Conservation (phyloP, 2,888 invertebrate genomes). For the Agriopis marginaria region DNA sequence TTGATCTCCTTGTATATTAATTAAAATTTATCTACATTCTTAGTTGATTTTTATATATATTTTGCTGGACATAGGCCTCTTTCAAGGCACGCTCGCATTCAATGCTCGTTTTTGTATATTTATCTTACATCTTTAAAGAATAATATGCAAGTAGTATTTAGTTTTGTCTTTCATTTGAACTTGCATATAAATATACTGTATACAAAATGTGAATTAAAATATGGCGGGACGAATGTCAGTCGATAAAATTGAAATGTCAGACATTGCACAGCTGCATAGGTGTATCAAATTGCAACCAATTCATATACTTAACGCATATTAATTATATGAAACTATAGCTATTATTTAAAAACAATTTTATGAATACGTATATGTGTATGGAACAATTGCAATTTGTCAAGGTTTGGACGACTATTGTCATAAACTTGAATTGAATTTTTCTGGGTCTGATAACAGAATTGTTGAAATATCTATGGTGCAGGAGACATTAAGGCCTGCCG, state of each 20-base stretch:
- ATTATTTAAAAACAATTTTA: too few relatives aligned
- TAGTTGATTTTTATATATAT: too few relatives aligned
- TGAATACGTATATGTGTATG: too few relatives aligned
- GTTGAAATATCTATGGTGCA: slow-evolving; percentile 6
- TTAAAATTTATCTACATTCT: neutral
- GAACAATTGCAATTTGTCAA: neutral
- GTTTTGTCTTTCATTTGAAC: slow-evolving; percentile 3
- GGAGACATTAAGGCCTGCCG: neutral
- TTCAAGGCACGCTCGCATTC: too few relatives aligned
- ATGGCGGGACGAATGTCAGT: slow-evolving; percentile 1
- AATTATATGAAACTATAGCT: too few relatives aligned
- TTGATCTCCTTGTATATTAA: neutral
- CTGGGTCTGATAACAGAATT: neutral
- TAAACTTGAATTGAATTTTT: neutral
- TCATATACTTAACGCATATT: neutral
- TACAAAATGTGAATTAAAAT: slow-evolving; percentile 1
- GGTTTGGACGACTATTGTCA: neutral
- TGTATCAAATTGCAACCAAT: neutral
- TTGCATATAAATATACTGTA: neutral
- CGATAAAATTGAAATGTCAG: slow-evolving; percentile 1
- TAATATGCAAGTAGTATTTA: too few relatives aligned
- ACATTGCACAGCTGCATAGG: slow-evolving; percentile 3
- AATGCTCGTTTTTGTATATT: too few relatives aligned
- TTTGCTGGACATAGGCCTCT: too few relatives aligned
- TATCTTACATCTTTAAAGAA: neutral